Conservation (phyloP, 2,113 vertebrate species). For the Beaufortia kweichowensis region DNA sequence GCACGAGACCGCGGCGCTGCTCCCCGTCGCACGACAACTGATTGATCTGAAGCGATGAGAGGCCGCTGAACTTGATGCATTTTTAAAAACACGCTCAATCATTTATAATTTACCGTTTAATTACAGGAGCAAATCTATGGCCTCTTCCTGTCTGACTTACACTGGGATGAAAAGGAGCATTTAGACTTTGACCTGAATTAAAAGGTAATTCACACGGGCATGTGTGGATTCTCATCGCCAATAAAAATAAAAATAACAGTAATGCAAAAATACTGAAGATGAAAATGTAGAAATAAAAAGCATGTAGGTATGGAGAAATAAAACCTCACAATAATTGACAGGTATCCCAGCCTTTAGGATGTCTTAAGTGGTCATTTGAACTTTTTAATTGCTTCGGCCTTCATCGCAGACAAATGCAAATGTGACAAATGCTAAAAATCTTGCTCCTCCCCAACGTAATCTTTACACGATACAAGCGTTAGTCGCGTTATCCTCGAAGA, state of each 20-base stretch:
- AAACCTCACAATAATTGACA: too few species aligned
- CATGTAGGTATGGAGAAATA: too few species aligned
- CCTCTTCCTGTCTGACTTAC: constrained; percentile 43
- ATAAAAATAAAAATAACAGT: too few species aligned
- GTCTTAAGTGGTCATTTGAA: too few species aligned
- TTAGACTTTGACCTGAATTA: constrained; percentile 44
- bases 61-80: constrained; percentile 51
- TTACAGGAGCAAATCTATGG: constrained; percentile 41
- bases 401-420: constrained; percentile 95
- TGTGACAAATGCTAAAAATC: too few species aligned
- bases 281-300: too few species aligned
- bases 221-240: constrained; percentile 44
- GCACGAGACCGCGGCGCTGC: constrained; percentile 2
- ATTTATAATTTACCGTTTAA: constrained; percentile 60
- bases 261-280: too few species aligned
- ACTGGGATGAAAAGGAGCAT: constrained; percentile 16
- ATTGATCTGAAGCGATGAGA: constrained; percentile 56
- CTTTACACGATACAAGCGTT: constrained; percentile 97
- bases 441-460: constrained; percentile 98
- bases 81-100: constrained; percentile 57
- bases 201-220: constrained; percentile 52
- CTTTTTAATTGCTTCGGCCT: too few species aligned
- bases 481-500: too few species aligned
- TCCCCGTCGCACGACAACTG: constrained; percentile 47
- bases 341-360: too few species aligned